These are phyloP conservation scores for Helostoma temminkii DNA, from an alignment of 2,797 vertebrate genomes.

Conservation along the genomic window DNA sequence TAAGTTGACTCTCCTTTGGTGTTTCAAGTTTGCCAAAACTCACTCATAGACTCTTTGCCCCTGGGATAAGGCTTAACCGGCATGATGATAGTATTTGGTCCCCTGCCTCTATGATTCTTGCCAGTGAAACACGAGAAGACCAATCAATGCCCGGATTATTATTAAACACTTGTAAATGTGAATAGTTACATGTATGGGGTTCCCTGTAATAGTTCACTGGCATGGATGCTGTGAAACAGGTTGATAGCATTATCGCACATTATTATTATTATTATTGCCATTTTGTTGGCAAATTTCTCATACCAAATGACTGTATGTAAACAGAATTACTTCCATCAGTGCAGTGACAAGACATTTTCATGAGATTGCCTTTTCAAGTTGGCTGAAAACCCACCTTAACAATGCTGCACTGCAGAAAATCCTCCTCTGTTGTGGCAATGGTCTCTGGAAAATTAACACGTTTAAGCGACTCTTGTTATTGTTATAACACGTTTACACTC, in stretches of 20 bases:
- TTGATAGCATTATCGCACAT: not conserved
- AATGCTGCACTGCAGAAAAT: not conserved
- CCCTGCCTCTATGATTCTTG: conserved; percentile 61
- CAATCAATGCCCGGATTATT: conserved; percentile 70
- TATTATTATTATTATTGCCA: too few relatives aligned
- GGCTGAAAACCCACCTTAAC: not conserved
- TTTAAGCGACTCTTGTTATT: conserved; percentile 37
- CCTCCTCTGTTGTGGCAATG: not conserved
- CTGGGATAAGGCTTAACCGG: conserved; percentile 62
- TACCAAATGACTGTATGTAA: not conserved
- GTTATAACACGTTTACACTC: conserved; percentile 33
- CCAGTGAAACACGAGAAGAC: conserved; percentile 64
- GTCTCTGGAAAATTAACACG: conserved; percentile 12
- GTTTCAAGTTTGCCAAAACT: conserved; percentile 57
- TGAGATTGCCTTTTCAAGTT: not conserved
- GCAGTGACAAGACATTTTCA: not conserved
- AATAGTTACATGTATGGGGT: conserved; percentile 28
- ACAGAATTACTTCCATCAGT: not conserved
- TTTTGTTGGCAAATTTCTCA: not conserved
- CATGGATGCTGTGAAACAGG: not conserved
- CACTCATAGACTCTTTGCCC: conserved; percentile 32
- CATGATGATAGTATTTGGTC: conserved; percentile 70
- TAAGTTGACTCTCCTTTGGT: conserved; percentile 51
- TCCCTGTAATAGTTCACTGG: conserved; percentile 19
- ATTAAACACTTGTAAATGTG: conserved; percentile 65